phyloP scores from a whole-genome alignment of 2,113 vertebrate genomes.

The Pomatostomus ruficeps region DNA sequence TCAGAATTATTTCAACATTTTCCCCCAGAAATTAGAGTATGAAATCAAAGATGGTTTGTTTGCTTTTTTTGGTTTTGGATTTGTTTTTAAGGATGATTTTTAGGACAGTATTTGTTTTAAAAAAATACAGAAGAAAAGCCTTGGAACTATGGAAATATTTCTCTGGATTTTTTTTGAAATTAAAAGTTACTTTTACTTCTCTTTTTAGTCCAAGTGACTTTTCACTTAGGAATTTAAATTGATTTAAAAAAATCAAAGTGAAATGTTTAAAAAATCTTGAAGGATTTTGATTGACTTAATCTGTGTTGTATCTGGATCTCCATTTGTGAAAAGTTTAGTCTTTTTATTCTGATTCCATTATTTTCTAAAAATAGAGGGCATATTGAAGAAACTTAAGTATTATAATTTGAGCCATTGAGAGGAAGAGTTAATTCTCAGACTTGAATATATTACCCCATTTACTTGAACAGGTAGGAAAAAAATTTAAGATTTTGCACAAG shows the following conservation, averaged over 20 bases:
- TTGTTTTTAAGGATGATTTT: not conserved
- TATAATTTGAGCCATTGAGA: constrained; percentile 23
- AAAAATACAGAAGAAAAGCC: not conserved
- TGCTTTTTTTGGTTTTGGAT: not conserved
- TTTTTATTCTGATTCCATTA: constrained; percentile 47
- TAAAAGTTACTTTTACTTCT: not conserved
- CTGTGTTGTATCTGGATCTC: constrained; percentile 46
- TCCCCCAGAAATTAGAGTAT: not conserved
- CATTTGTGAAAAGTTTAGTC: constrained; percentile 52
- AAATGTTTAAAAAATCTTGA: constrained; percentile 39
- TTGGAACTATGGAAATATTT: not conserved
- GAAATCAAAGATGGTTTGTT: not conserved
- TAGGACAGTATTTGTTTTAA: not conserved
- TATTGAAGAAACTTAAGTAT: constrained; percentile 40
- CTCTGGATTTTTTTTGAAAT: not conserved
- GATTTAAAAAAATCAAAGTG: not conserved
- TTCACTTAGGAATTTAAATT: constrained; percentile 24
- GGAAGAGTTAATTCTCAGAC: not conserved
- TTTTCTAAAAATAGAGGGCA: constrained; percentile 49
- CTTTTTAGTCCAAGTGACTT: constrained; percentile 39
- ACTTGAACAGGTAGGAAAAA: not conserved
- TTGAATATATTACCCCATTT: constrained; percentile 13
- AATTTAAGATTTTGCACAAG: not conserved
- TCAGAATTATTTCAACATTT: not conserved
- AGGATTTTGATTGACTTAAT: constrained; percentile 60